phyloP scores from a whole-genome alignment of 2,888 invertebrate species.

The Xestobium rufovillosum region DNA sequence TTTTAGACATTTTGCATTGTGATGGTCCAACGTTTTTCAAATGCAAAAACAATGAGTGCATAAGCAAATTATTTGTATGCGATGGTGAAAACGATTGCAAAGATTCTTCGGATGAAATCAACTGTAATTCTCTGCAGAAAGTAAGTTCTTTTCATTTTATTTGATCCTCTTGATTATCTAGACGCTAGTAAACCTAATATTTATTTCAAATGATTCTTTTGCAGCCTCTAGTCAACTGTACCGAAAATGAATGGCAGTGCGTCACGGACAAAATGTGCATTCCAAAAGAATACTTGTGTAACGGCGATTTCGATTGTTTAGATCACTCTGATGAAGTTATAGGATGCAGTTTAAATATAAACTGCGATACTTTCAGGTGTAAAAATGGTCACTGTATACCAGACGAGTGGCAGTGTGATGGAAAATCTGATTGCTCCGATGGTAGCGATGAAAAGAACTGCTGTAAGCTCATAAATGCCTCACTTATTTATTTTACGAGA shows the following conservation, averaged over 20 bases:
- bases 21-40: conserved; percentile 33
- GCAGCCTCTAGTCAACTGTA: conserved; percentile 26
- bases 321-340: conserved; percentile 41
- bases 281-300: conserved; percentile 37
- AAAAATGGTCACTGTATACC: conserved; percentile 48
- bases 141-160: conserved; percentile 13
- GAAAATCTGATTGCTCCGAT: conserved; percentile 51
- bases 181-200: too few relatives aligned
- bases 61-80: conserved; percentile 36
- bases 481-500: conserved; percentile 3
- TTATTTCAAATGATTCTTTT: background rate
- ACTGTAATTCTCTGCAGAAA: conserved; percentile 31
- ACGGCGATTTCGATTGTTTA: conserved; percentile 38
- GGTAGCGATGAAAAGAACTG: conserved; percentile 49
- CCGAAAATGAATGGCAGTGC: conserved; percentile 36
- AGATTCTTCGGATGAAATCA: conserved; percentile 41
- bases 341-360: conserved; percentile 40
- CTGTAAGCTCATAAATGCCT: conserved; percentile 38
- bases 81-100: conserved; percentile 41
- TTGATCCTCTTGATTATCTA: too few relatives aligned
- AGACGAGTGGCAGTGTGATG: conserved; percentile 50
- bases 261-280: conserved; percentile 30
- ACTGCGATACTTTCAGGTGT: conserved; percentile 59
- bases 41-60: conserved; percentile 38
- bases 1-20: conserved; percentile 33